A percentile compares a stretch with the other conserved stretches of the same genome.
Evolutionary conservation across 2,113 vertebrate species (phyloP).

Genomic region (Lota lota): DNA sequence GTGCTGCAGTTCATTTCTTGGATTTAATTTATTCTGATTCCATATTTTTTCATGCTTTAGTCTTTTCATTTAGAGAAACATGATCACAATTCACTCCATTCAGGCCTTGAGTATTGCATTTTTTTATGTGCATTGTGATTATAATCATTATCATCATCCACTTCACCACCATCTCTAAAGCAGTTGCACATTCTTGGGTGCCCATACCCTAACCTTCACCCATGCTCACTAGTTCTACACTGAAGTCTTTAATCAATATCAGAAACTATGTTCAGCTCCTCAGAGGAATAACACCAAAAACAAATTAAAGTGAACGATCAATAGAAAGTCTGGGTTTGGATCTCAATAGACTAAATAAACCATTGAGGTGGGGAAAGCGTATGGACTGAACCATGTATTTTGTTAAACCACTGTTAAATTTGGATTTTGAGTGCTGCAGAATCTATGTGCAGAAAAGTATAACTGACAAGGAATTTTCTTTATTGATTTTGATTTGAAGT

Average conservation of each 20-base stretch:
- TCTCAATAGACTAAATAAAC: slow-evolving; percentile 40
- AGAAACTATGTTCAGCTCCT: not conserved
- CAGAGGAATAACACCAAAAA: slow-evolving; percentile 39
- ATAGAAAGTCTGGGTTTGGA: slow-evolving; percentile 32
- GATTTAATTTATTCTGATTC: too few relatives aligned
- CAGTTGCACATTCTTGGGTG: slow-evolving; percentile 17
- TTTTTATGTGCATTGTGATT: not conserved
- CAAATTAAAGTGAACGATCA: slow-evolving; percentile 47
- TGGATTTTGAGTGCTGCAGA: slow-evolving; percentile 12
- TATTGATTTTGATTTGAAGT: not conserved
- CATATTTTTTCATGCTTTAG: too few relatives aligned
- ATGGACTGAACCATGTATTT: slow-evolving; percentile 20
- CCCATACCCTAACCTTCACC: not conserved
- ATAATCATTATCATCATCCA: slow-evolving; percentile 3
- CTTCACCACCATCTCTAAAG: not conserved
- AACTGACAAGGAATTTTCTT: not conserved
- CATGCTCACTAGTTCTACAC: not conserved
- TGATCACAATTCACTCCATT: too few relatives aligned
- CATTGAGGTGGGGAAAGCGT: slow-evolving; percentile 27
- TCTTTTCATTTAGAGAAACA: too few relatives aligned
- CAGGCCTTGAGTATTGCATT: not conserved
- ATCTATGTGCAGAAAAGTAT: slow-evolving; percentile 15
- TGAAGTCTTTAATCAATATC: slow-evolving; percentile 24
- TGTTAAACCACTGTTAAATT: slow-evolving; percentile 13
- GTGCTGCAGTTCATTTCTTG: too few relatives aligned